These are phyloP conservation scores for Microdon myrmicae DNA, from an alignment of 2,888 invertebrate species.

Conservation along the genomic window DNA sequence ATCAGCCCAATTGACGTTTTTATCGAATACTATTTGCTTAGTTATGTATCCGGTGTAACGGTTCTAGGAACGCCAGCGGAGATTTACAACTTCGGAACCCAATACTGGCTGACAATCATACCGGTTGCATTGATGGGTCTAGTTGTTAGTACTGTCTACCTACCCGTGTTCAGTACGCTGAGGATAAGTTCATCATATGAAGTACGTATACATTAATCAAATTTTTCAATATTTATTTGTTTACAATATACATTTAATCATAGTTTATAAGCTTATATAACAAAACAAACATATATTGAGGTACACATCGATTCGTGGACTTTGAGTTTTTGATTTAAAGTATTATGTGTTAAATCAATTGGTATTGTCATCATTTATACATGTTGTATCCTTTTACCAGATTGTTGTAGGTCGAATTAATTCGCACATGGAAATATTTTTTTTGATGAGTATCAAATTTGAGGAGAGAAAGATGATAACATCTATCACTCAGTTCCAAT, in stretches of 20 bases:
- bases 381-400: too few species aligned
- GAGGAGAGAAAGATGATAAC: too few species aligned
- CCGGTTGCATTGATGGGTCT: slow-evolving; percentile 77
- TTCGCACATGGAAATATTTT: too few species aligned
- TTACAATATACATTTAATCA: slow-evolving; percentile 18
- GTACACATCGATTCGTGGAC: slow-evolving; percentile 31
- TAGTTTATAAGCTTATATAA: slow-evolving; percentile 15
- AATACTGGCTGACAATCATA: slow-evolving; percentile 81
- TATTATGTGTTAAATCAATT: background rate
- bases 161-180: slow-evolving; percentile 82
- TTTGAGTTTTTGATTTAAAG: slow-evolving; percentile 33
- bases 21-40: slow-evolving; percentile 61
- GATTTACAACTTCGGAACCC: slow-evolving; percentile 86
- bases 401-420: too few species aligned
- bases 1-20: slow-evolving; percentile 1
- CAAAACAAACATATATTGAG: slow-evolving; percentile 5
- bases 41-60: slow-evolving; percentile 89
- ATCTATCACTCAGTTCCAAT: too few species aligned
- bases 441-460: too few species aligned
- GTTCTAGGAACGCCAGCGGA: slow-evolving; percentile 88
- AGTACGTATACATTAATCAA: slow-evolving; percentile 68
- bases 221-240: slow-evolving; percentile 2
- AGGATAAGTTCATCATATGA: slow-evolving; percentile 85
- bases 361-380: background rate
- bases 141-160: slow-evolving; percentile 76